Evolutionary conservation across 2,113 vertebrate species (phyloP), one percentile per base, ranked within the genome.

Genomic region (Corythoichthys haematopterus): DNA sequence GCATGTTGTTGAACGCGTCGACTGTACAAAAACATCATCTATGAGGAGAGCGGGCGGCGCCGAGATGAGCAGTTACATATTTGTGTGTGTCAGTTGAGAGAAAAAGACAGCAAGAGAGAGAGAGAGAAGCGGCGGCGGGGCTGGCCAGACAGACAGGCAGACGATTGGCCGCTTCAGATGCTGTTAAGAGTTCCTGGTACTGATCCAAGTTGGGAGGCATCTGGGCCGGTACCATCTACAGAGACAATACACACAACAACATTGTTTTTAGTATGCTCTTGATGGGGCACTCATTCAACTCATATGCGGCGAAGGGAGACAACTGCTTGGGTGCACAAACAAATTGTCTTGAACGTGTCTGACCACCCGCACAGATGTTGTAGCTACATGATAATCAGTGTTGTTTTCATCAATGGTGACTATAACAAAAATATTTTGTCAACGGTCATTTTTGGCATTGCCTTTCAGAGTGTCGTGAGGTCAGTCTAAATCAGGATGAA

Each of bases 111-210:
- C 70, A 72, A 61, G 63, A 75, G 68, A 15, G 13, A 78, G 70
- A 71, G 50, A 64, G 51, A 80, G 79, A 56, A 83, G 81, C 69
- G 52, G 69, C 72, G 70, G 37, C 55, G 70, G 78, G 46, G 33
- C 77, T 71, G 58, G 74, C 81, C 76, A 3, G 66, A 64, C 77
- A 13, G 60, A 16, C n/a, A 76, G 70, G 73, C 68, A 81, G 80
- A 63, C 66, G 71, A 83, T 75, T 74, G 74, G 84, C 73, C 70
- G 82, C 86, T 92, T 62, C 90, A 92, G 90, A 91, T 91, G 87
- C 90, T 93, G 88, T 91, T 93, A 83, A 92, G 86, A 82, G 91
- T 86, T 84, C 91, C 90, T 48, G 91, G 89, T 78, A 87, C 90
- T 76, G 91, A 90, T 87, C 91, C 90, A 79, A 90, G 85, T 80